These are phyloP conservation scores for Dendrolimus kikuchii DNA, from an alignment of 1,140 invertebrate genomes.

Conservation along the genomic window DNA sequence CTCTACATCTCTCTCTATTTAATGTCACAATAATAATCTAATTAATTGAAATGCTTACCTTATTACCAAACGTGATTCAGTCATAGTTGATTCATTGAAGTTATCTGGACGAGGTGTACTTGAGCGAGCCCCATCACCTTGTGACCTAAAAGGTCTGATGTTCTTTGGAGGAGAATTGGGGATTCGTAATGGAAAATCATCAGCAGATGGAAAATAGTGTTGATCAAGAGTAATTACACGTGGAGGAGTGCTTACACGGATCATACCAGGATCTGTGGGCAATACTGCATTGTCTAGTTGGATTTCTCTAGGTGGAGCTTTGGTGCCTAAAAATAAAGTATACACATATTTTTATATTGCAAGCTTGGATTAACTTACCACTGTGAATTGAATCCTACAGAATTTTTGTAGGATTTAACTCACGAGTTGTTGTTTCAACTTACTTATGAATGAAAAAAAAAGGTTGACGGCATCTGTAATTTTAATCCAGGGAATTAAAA, in stretches of 20 bases:
- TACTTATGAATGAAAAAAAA: too few relatives aligned
- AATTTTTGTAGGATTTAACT: too few relatives aligned
- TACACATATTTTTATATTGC: not conserved
- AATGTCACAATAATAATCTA: too few relatives aligned
- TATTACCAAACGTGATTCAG: conserved; percentile 57
- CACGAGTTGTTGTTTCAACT: too few relatives aligned
- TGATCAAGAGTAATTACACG: conserved; percentile 86
- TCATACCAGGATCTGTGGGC: conserved; percentile 79
- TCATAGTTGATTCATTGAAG: conserved; percentile 63
- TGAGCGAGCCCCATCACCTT: conserved; percentile 47
- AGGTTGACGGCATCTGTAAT: too few relatives aligned
- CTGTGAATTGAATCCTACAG: too few relatives aligned
- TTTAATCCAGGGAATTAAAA: too few relatives aligned
- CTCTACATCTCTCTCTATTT: too few relatives aligned
- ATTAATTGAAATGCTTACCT: conserved; percentile 28
- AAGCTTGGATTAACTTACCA: too few relatives aligned
- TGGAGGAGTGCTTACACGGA: conserved; percentile 86
- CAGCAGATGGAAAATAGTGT: conserved; percentile 83
- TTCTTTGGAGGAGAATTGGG: conserved; percentile 47
- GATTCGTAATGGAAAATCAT: conserved; percentile 68
- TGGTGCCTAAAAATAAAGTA: conserved; percentile 73
- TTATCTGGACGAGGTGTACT: conserved; percentile 40
- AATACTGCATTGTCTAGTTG: conserved; percentile 86
- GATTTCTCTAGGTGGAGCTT: conserved; percentile 87
- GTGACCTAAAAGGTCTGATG: conserved; percentile 32